These are phyloP conservation scores for Agonopterix heracliana DNA, from an alignment of 2,888 invertebrate species.

Conservation along the genomic window DNA sequence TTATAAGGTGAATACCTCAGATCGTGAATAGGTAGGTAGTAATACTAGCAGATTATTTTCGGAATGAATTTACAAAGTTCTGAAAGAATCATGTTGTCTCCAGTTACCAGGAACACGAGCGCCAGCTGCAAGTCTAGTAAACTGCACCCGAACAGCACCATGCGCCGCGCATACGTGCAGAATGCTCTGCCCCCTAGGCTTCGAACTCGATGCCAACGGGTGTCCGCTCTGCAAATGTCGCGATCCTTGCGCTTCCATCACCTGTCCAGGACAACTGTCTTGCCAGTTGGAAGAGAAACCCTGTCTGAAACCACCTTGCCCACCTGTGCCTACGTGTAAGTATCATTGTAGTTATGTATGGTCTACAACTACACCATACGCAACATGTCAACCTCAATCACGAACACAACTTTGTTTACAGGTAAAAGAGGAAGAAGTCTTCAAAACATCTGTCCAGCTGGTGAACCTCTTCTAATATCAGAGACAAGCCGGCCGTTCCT, in stretches of 20 bases:
- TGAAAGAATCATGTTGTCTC: not conserved
- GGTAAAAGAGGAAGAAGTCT: conserved; percentile 86
- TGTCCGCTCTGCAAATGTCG: conserved; percentile 88
- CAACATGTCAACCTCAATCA: no score
- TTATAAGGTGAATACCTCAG: no score
- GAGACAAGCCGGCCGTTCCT: conserved; percentile 87
- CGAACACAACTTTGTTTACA: conserved; percentile 29
- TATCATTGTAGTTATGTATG: conserved; percentile 4
- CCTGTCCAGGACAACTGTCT: conserved; percentile 84
- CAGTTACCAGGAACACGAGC: conserved; percentile 83
- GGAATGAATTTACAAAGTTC: not conserved
- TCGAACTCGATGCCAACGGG: conserved; percentile 81
- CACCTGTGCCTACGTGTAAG: conserved; percentile 88
- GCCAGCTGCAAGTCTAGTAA: conserved; percentile 78
- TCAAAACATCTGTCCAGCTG: conserved; percentile 86
- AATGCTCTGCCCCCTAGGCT: conserved; percentile 91
- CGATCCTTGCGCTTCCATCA: conserved; percentile 85
- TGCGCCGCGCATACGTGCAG: conserved; percentile 89
- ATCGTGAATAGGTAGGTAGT: not conserved
- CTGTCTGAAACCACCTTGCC: conserved; percentile 87
- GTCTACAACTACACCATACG: no score
- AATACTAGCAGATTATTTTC: not conserved
- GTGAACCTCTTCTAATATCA: conserved; percentile 81
- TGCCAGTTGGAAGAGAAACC: conserved; percentile 88
- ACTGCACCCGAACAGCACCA: conserved; percentile 81